These are phyloP conservation scores for Hippocampus kuda DNA, from an alignment of 2,797 vertebrate genomes.

Conservation along the genomic window DNA sequence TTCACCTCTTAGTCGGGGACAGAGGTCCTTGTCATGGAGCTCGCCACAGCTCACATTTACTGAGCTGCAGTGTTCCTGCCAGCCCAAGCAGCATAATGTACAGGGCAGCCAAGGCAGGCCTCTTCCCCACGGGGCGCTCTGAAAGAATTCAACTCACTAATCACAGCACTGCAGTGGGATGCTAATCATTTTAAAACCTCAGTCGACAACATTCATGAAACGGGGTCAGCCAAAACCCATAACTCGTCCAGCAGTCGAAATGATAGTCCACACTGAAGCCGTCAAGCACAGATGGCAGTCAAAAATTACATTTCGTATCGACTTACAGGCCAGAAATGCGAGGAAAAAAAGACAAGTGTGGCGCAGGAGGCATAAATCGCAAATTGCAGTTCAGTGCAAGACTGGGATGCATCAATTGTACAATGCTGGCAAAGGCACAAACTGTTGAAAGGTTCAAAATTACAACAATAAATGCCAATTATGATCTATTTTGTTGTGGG, in stretches of 20 bases:
- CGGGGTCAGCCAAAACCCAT: conserved; percentile 33
- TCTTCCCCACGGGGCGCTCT: conserved; percentile 30
- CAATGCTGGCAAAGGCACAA: not conserved
- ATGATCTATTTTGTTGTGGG: not conserved
- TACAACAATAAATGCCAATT: not conserved
- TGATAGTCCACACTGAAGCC: not conserved
- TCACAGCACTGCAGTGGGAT: conserved; percentile 30
- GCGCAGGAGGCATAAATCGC: conserved; percentile 3
- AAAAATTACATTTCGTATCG: conserved; percentile 2
- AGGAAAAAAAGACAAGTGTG: not conserved
- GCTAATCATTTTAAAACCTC: conserved; percentile 44
- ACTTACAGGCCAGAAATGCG: conserved; percentile 3
- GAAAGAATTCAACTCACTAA: conserved; percentile 51
- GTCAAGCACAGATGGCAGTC: conserved; percentile 3
- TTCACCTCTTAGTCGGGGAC: conserved; percentile 46
- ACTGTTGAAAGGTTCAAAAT: not conserved
- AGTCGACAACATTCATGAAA: conserved; percentile 29
- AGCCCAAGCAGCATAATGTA: conserved; percentile 45
- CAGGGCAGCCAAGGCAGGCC: conserved; percentile 35
- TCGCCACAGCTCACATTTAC: conserved; percentile 36
- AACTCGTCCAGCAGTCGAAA: conserved; percentile 10
- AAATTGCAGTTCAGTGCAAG: conserved; percentile 15
- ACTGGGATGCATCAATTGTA: not conserved
- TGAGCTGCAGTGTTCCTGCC: conserved; percentile 48
- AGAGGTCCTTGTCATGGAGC: conserved; percentile 52